Percentiles rank a stretch among this genome's conserved stretches.
phyloP scores from a whole-genome alignment of 64 coral and sea anemone genomes.

The Orbicella faveolata region DNA sequence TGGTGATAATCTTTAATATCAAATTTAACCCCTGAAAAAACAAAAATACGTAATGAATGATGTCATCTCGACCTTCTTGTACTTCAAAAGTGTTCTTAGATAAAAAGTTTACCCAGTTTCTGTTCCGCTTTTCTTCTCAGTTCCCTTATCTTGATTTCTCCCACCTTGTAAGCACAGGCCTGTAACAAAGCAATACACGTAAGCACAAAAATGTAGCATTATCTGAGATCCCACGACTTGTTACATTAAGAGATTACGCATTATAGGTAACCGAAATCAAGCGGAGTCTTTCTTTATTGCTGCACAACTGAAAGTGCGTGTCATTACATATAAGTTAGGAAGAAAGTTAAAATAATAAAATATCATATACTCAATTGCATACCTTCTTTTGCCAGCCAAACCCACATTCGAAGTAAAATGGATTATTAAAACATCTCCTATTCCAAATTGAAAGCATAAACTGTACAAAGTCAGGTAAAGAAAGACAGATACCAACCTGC shows the following conservation, averaged over 20 bases:
- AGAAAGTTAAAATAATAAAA: too few species aligned
- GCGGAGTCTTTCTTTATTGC: too few species aligned
- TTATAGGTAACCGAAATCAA: too few species aligned
- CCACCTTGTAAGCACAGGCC: constrained; percentile 90
- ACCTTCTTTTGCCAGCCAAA: too few species aligned
- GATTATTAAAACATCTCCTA: too few species aligned
- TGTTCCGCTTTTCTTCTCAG: constrained; percentile 60
- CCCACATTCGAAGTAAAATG: too few species aligned
- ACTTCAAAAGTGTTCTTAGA: neutral
- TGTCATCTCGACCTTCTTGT: too few species aligned
- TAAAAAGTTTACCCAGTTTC: constrained; percentile 49
- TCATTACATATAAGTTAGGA: too few species aligned
- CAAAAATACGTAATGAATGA: neutral
- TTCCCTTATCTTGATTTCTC: constrained; percentile 89
- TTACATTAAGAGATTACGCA: too few species aligned
- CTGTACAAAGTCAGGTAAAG: neutral
- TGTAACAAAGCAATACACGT: constrained; percentile 1
- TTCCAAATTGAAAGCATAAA: neutral
- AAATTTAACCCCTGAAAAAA: constrained; percentile 69
- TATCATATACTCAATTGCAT: too few species aligned
- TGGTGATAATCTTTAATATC: constrained; percentile 88
- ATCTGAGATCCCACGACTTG: neutral
- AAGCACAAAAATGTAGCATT: neutral
- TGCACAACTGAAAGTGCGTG: too few species aligned
- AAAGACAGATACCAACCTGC: constrained; percentile 45